Base-by-base conservation (phyloP, 2,113 vertebrate species). In the Clarias magur region DNA sequence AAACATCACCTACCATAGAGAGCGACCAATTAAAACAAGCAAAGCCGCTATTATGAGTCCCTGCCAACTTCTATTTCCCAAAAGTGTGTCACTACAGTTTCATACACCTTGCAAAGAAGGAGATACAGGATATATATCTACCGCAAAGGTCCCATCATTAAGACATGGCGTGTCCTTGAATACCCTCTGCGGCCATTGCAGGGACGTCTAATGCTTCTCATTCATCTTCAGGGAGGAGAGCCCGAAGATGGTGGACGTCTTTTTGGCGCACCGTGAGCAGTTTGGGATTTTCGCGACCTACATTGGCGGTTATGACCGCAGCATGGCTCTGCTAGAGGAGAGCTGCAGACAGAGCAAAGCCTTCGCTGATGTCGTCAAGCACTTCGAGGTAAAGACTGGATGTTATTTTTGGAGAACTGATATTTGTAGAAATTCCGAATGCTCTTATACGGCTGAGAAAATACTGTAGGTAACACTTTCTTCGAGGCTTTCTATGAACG, bases 281-380 rank as follows among this genome's bases (percentile, higher is more conserved):
- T 96, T 99, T 83, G 91, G 95, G 83, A 94, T 96, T 89, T 99
- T 98, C 11, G 95, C 95, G 8, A 90, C 95, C 60, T 98, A 97
- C 83, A 97, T 99, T 54, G 93, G 93, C 25, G 95, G 97, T 89
- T 99, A 98, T 25, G 98, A 99, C 89, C 94, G 93, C 84, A 97
- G 94, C 91, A 94, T 97, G 92, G 95, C 92, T 89, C 93, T 98
- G 91, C 94, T 99, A 65, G 94, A 97, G 82, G 95, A 98, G 87
- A 95, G 88, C 92, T 97, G 96, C 86, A 91, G 94, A 78, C 95
- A 93, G 13, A 95, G 90, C 53, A 95, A 96, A 13, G 93, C 91
- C 30, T 94, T 99, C 89, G 93, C 95, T 4, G 90, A 94, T 21
- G 84, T 95, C 12, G 92, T 99, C 89, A 95, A 92, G 21, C 95